Evolutionary conservation across 2,113 vertebrate species (phyloP).

Genomic region (Lophochroa leadbeateri): DNA sequence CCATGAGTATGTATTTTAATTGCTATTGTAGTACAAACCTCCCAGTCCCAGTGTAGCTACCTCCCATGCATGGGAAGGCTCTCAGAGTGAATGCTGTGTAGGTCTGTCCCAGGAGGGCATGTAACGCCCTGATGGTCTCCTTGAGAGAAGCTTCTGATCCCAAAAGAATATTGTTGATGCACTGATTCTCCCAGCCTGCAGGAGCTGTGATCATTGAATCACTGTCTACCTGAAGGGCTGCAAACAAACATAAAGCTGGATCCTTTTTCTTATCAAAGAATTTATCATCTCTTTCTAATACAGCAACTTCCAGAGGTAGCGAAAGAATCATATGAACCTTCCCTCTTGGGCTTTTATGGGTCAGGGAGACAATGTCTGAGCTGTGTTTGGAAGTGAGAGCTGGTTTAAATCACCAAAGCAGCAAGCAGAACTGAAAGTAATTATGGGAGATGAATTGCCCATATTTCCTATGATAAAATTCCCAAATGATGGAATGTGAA

Average conservation of each 20-base stretch:
- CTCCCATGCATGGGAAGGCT: rapidly evolving
- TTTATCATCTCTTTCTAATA: slow-evolving; percentile 12
- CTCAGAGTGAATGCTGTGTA: rapidly evolving
- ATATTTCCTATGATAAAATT: neutral
- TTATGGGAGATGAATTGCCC: neutral
- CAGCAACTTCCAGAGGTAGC: neutral
- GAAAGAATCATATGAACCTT: neutral
- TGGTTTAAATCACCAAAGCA: neutral
- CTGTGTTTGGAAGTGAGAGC: neutral
- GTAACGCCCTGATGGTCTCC: neutral
- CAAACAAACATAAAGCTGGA: neutral
- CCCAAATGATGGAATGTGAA: neutral
- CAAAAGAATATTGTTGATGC: rapidly evolving
- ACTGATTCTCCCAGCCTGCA: neutral
- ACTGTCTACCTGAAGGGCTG: neutral
- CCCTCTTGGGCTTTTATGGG: neutral
- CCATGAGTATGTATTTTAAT: neutral
- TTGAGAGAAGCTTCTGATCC: neutral
- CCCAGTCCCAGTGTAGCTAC: neutral
- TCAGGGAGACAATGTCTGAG: neutral
- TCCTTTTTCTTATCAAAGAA: neutral
- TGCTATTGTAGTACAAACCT: neutral
- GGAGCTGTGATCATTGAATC: neutral
- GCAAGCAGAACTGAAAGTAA: neutral
- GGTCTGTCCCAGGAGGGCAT: rapidly evolving